Base-by-base conservation (phyloP, 2,888 invertebrate genomes). In the Apocheima hispidaria region DNA sequence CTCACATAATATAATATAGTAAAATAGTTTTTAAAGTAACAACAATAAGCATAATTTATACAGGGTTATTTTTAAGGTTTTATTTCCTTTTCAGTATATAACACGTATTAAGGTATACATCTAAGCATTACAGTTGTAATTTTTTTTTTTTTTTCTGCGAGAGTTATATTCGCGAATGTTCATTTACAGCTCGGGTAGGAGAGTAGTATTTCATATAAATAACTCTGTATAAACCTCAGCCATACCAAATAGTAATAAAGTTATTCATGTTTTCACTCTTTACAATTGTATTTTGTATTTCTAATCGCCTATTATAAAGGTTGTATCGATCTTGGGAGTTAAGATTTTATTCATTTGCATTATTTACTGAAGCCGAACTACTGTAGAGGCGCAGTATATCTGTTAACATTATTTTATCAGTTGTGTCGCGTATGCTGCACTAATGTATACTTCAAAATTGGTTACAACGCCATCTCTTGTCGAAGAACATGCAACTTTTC, bases 11-110 rank as follows among this genome's bases (percentile, higher is more conserved):
- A 75, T 82, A 82, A 80, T 83, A 84, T 87, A 87, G 81, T 83
- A 72, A 77, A 87, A 87, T 91, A 90, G 87, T 82, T 83, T 70
- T 81, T 83, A 83, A 82, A 81, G 65, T 75, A 85, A 87, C 82
- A 86, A 87, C 86, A 83, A 78, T 90, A 90, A 89, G 91, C 89
- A 91, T 92, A 90, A 91, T 91, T 90, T 91, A 90, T 91, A 90
- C 92, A 91, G 92, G 91, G 91, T 91, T 92, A 90, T 89, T 88
- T 84, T 87, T 85, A 84, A 86, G 82, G 70, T 75, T 80, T 81
- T 78, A 75, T 76, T 77, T 79, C 76, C 43, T 54, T 55, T 69
- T 66, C 62, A 68, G 63, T 66, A 62, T 63, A 59, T 54, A 18
- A 61, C 65, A 56, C 61, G 53, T 65, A 64, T 56, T 66, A 56